Evolutionary conservation across 2,888 invertebrate genomes (phyloP), one percentile per base, ranked within the genome.

Genomic region (Drosophila ochracea): DNA sequence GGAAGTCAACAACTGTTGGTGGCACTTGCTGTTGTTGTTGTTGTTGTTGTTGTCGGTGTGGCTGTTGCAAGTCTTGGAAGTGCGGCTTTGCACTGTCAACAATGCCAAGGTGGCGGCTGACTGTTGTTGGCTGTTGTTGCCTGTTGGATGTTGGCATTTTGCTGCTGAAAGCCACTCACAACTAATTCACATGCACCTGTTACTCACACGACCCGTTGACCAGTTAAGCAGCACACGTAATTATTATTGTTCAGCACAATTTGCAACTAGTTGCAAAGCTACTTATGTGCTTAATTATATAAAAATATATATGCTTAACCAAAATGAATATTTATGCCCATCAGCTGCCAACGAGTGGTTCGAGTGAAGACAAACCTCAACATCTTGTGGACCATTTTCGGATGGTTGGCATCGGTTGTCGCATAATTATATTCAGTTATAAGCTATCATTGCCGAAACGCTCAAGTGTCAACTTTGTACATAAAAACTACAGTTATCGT

Each of bases 1-100:
- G 80, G 90, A 88, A 90, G 91, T 87, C 87, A 87, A 88, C 90
- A 77, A 84, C 81, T 84, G 76, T 77, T 76, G 75, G 74, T 55
- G 74, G 78, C 74, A 88, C 72, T 68, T 83, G 59, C 39, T 77
- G 72, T 43, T 72, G 69, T 31, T 78, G 73, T 25, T 25, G 25
- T 25, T 25, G 66, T 61, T 76, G 73, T 19, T 73, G 66, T 33
- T 78, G 59, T 39, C 73, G 71, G 33, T 70, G 66, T 25, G 59
- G 74, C 28, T 73, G 69, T 28, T 73, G 69, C 33, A 66, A 67
- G 47, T 66, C 80, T 60, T 78, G 80, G 65, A 78, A 82, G 76
- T 90, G 82, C 73, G 75, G 80, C 85, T 91, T 78, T 80, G 71
- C 41, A 76, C 77, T 90, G 90, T 89, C 88, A 84, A 89, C 87